These are phyloP conservation scores for Anguilla obscura DNA, from an alignment of 2,797 vertebrate species.

Conservation along the genomic window DNA sequence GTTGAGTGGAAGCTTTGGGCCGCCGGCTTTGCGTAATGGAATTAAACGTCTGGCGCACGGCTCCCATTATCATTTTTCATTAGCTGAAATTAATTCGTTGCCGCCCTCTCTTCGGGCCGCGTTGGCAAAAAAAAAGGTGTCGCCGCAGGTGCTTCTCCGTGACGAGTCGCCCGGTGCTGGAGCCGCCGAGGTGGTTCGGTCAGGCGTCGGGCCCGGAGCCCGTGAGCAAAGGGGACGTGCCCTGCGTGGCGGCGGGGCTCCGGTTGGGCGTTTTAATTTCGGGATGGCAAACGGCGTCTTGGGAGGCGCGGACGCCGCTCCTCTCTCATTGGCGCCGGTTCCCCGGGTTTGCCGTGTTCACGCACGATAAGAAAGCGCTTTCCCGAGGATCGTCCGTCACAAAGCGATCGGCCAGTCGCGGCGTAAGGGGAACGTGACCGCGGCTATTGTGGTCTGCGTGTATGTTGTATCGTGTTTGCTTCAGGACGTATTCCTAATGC, in stretches of 20 bases:
- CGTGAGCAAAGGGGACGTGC: neutral
- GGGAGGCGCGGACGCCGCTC: neutral
- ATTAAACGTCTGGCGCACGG: neutral
- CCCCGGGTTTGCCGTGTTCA: neutral
- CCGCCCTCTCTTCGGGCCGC: neutral
- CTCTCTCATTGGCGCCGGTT: neutral
- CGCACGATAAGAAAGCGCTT: neutral
- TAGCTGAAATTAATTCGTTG: neutral
- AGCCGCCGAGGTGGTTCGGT: neutral
- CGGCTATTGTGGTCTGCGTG: neutral
- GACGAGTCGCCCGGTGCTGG: neutral
- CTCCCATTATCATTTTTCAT: slow-evolving; percentile 14
- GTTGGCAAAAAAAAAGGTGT: neutral
- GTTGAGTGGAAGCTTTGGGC: neutral
- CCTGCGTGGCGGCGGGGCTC: neutral
- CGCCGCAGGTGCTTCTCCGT: neutral
- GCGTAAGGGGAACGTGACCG: neutral
- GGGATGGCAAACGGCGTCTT: neutral
- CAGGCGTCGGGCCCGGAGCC: neutral
- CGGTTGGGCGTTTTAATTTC: neutral
- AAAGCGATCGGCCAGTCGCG: neutral
- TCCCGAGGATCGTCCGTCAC: neutral
- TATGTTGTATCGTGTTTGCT: neutral
- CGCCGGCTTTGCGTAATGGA: neutral
- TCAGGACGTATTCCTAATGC: neutral